Percentiles rank a stretch among this genome's conserved stretches.
phyloP scores from a whole-genome alignment of 2,888 invertebrate species.

The Lottia gigantea region DNA sequence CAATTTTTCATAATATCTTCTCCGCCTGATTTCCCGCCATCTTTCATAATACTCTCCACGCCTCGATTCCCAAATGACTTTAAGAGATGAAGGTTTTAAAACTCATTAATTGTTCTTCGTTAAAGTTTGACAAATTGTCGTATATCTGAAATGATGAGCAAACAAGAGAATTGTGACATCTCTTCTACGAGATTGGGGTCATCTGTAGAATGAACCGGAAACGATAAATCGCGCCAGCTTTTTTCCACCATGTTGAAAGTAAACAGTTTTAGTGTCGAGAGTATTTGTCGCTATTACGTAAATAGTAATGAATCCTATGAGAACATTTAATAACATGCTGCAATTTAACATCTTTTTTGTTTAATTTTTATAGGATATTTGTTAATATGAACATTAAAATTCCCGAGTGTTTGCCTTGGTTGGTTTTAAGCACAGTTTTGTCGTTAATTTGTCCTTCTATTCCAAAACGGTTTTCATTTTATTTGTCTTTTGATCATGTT shows the following conservation, averaged over 20 bases:
- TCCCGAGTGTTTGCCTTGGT: not conserved
- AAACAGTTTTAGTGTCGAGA: not conserved
- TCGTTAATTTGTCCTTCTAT: slow-evolving; percentile 1
- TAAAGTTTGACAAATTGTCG: slow-evolving; percentile 8
- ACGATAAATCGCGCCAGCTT: not conserved
- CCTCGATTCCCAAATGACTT: slow-evolving; percentile 6
- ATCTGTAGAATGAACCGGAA: slow-evolving; percentile 7
- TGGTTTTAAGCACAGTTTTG: not conserved
- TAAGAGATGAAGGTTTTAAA: slow-evolving; percentile 10
- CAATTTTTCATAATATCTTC: too few relatives aligned
- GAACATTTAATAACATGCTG: too few relatives aligned
- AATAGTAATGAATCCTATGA: too few relatives aligned
- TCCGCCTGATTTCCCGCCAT: not conserved
- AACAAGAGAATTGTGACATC: not conserved
- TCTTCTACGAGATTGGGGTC: not conserved
- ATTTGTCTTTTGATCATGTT: slow-evolving; percentile 6
- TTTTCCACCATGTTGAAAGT: not conserved
- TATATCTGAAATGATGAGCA: slow-evolving; percentile 2
- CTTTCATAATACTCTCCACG: slow-evolving; percentile 1
- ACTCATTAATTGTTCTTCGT: not conserved
- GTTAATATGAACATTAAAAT: slow-evolving; percentile 1
- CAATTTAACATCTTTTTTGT: too few relatives aligned
- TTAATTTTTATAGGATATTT: not conserved
- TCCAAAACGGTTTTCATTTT: not conserved
- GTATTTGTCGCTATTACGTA: not conserved